These are phyloP conservation scores for Ceyx melanurus DNA, from an alignment of 2,113 vertebrate genomes.

Conservation along the genomic window DNA sequence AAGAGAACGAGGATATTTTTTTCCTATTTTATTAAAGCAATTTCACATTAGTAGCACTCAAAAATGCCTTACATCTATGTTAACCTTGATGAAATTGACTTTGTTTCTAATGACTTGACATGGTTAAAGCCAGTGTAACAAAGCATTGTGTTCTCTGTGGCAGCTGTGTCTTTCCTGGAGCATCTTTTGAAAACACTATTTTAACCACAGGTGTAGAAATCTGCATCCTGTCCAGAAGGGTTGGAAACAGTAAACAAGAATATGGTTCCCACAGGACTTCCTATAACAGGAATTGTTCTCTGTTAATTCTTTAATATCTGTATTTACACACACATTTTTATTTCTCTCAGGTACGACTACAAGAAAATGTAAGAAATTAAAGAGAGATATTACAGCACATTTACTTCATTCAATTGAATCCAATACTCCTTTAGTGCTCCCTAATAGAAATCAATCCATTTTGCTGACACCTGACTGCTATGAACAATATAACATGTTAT, in stretches of 20 bases:
- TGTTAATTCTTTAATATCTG: constrained; percentile 35
- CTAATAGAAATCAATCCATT: constrained; percentile 1
- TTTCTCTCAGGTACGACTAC: constrained; percentile 18
- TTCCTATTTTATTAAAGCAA: not conserved
- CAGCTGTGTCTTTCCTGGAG: not conserved
- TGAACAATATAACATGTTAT: not conserved
- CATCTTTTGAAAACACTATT: constrained; percentile 44
- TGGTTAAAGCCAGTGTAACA: not conserved
- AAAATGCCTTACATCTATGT: not conserved
- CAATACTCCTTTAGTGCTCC: not conserved
- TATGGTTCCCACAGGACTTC: constrained; percentile 2
- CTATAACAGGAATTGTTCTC: not conserved
- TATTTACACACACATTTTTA: constrained; percentile 37
- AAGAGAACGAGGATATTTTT: not conserved
- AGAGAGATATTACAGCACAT: not conserved
- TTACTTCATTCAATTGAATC: not conserved
- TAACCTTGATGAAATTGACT: not conserved
- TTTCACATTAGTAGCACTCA: not conserved
- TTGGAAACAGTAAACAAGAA: constrained; percentile 43
- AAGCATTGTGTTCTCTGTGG: not conserved
- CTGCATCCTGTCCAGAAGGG: constrained; percentile 24
- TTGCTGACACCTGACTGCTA: constrained; percentile 4
- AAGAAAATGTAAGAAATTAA: constrained; percentile 25
- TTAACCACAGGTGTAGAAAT: constrained; percentile 46
- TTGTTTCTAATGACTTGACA: not conserved